A percentile compares a stretch with the other conserved stretches of the same genome.
These are phyloP conservation scores for Zaprionus ghesquierei DNA, from an alignment of 1,140 invertebrate genomes.

Conservation along the genomic window DNA sequence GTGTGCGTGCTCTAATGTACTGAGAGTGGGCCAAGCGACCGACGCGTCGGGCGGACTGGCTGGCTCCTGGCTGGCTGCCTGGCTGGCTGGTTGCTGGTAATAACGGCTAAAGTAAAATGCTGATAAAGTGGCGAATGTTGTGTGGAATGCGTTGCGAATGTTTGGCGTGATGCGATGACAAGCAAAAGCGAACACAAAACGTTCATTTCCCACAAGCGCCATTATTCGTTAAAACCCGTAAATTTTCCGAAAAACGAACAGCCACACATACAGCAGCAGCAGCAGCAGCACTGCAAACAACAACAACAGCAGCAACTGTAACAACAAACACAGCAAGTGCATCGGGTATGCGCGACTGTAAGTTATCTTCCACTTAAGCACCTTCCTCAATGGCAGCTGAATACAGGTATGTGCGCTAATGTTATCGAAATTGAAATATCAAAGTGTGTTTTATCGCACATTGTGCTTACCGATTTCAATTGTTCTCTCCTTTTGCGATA, in stretches of 20 bases:
- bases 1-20: conserved; percentile 59
- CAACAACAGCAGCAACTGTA: conserved; percentile 25
- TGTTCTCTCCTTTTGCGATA: too few relatives aligned
- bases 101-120: conserved; percentile 78
- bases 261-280: conserved; percentile 27
- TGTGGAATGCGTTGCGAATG: conserved; percentile 31
- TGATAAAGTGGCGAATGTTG: conserved; percentile 77
- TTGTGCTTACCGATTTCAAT: too few relatives aligned
- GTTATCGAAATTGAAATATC: too few relatives aligned
- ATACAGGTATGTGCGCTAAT: too few relatives aligned
- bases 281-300: conserved; percentile 7
- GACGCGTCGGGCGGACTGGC: neutral
- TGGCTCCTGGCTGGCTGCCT: conserved; percentile 21
- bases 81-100: conserved; percentile 48
- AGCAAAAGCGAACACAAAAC: conserved; percentile 78
- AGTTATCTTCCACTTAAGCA: neutral
- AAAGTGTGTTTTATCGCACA: too few relatives aligned
- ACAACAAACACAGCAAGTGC: conserved; percentile 25
- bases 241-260: conserved; percentile 72
- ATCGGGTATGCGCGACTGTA: neutral
- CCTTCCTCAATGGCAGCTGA: too few relatives aligned
- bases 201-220: conserved; percentile 80
- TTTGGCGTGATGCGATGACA: conserved; percentile 67
- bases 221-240: conserved; percentile 80
- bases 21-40: conserved; percentile 39